Base-by-base conservation (phyloP, 2,888 invertebrate species). In the Eristalis arbustorum region DNA sequence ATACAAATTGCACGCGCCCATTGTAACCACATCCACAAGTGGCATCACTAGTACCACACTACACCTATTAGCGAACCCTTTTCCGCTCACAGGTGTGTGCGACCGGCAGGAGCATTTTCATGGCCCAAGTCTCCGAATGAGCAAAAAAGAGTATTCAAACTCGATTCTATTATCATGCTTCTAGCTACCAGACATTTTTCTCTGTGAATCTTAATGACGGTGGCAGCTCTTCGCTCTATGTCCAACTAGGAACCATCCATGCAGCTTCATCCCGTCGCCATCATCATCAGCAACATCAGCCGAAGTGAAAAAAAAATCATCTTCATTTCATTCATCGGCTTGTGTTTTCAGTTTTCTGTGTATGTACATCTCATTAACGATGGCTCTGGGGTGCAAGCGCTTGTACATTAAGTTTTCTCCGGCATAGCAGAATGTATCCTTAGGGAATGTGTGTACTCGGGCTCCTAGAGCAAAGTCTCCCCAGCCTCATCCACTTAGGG, bases 301-400 rank as follows among this genome's bases (percentile, higher is more conserved):
- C 74, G 42, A 76, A 81, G 77, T 84, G 80, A 84, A 49, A 49
- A 31, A 31, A 31, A 49, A 80, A 80, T 71, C 74, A 66, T 75
- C 84, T 75, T 75, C 49, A 80, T 80, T 62, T 72, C 56, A 59
- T 74, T 68, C 49, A 56, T 18, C 66, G 69, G 57, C 57, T 28
- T 68, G 75, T 67, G 71, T 62, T 42, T 71, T 67, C 62, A 75
- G 64, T 79, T 63, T 56, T 37, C 69, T 25, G 22, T 80, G 63
- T 75, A 71, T 87, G 75, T 85, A 82, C 87, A 87, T 83, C 83
- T 87, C 87, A 87, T 87, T 87, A 87, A 87, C 78, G 87, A 28
- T 72, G 14, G 74, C 85, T 83, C 77, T 69, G 37, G 82, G 85
- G 74, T 77, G 40, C 69, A 69, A 31, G 49, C 64, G 42, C 73